A percentile compares a stretch with the other conserved stretches of the same genome.
Evolutionary conservation across 2,888 invertebrate genomes (phyloP).

Genomic region (Seladonia tumulorum): DNA sequence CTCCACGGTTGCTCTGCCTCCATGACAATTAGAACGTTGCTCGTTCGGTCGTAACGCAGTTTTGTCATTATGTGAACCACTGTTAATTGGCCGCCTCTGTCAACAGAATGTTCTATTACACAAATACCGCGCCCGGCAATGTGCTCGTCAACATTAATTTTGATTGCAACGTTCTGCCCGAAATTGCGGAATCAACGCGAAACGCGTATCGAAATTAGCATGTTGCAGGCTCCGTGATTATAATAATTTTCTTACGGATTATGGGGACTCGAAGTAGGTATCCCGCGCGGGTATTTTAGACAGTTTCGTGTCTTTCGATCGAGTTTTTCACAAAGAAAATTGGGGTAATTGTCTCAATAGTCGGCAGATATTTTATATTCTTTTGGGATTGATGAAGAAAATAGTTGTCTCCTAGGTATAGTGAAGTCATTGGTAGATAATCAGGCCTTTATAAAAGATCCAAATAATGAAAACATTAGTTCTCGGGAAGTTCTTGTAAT

Average conservation of each 20-base stretch:
- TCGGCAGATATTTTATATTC: neutral
- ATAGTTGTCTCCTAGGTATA: no score
- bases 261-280: neutral
- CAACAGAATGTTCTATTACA: constrained; percentile 3
- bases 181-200: neutral
- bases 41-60: neutral
- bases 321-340: neutral
- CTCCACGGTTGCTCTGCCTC: neutral
- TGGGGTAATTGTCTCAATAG: neutral
- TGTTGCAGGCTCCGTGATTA: neutral
- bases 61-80: constrained; percentile 2
- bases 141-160: neutral
- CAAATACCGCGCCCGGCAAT: neutral
- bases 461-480: no score
- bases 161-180: constrained; percentile 10
- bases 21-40: constrained; percentile 2
- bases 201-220: neutral
- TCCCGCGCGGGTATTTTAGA: neutral
- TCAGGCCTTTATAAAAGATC: no score
- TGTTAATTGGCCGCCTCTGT: constrained; percentile 1
- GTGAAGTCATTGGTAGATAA: no score
- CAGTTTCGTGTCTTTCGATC: neutral
- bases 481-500: neutral
- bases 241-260: neutral
- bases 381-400: no score